Conservation (phyloP, 2,797 vertebrate species). For the Tenualosa ilisha region DNA sequence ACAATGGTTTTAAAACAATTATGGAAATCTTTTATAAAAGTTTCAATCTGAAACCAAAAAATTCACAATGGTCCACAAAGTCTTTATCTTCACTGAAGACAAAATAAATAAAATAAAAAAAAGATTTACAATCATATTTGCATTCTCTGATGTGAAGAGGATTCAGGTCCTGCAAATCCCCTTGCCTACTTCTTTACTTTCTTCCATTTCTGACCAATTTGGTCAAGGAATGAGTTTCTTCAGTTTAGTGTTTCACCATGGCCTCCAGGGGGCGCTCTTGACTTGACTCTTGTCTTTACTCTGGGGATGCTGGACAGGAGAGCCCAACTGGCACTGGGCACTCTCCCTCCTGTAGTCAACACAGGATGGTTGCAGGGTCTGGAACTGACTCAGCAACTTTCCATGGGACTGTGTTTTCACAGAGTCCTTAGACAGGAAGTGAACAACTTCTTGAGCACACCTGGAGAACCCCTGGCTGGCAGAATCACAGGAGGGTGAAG, state of each 20-base stretch:
- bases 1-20: not conserved
- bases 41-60: not conserved
- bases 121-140: no score
- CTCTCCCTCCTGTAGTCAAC: not conserved
- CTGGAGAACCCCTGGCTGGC: slow-evolving; percentile 35
- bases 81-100: not conserved
- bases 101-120: not conserved
- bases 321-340: slow-evolving; percentile 47
- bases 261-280: slow-evolving; percentile 19
- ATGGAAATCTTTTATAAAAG: not conserved
- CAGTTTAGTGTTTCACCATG: slow-evolving; percentile 28
- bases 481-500: slow-evolving; percentile 43
- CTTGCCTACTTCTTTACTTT: not conserved
- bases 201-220: not conserved
- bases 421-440: slow-evolving; percentile 44
- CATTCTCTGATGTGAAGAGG: not conserved
- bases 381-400: slow-evolving; percentile 40
- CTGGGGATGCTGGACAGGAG: not conserved
- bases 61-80: no score
- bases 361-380: slow-evolving; percentile 17
- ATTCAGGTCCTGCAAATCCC: not conserved
- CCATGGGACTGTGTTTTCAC: slow-evolving; percentile 35
- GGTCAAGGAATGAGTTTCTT: not conserved
- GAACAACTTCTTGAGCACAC: slow-evolving; percentile 55
- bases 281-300: slow-evolving; percentile 7